Evolutionary conservation across 2,113 vertebrate species (phyloP), one percentile per base, ranked within the genome.

Genomic region (Centropus bengalensis): DNA sequence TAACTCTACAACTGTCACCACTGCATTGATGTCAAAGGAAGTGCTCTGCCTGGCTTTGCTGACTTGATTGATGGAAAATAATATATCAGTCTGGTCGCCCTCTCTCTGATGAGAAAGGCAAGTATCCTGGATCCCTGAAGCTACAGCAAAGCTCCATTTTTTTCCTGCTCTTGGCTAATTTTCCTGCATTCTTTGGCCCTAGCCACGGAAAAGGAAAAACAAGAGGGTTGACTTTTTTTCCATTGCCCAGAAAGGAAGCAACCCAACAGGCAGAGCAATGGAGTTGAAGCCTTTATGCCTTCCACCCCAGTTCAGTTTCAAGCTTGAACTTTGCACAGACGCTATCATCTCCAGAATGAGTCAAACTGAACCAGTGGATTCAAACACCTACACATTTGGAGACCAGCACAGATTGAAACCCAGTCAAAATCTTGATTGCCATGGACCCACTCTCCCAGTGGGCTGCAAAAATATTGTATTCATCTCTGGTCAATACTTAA

Each of bases 61-160:
- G 95, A 95, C 78, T 96, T 95, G 96, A 93, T 95, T 95, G 89
- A 95, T 96, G 89, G 93, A 92, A 96, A 96, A 92, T 77, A 79
- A 85, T 85, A 96, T 96, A 97, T 97, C 93, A 92, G 30, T 80
- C 94, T 97, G 67, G 88, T 82, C 5, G 52, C 87, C 91, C 78
- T 59, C 68, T 76, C 67, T 49, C 89, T 92, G 92, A 86, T 91
- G 89, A 94, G 86, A 93, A 94, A 96, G 68, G 79, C 87, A 93
- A 96, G 96, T 83, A 92, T 86, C 83, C 86, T 83, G 91, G 81
- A 92, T 67, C 88, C 79, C 96, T 91, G 84, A 84, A 80, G 78
- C 87, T 82, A 81, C 4, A 93, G 91, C 60, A 45, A 69, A 74
- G 12, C 62, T 74, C 63, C 20, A 6, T 36, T 59, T 93, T 88